A percentile compares a stretch with the other conserved stretches of the same genome.
Evolutionary conservation across 2,888 invertebrate genomes (phyloP).

Genomic region (Quadriops clusia): DNA sequence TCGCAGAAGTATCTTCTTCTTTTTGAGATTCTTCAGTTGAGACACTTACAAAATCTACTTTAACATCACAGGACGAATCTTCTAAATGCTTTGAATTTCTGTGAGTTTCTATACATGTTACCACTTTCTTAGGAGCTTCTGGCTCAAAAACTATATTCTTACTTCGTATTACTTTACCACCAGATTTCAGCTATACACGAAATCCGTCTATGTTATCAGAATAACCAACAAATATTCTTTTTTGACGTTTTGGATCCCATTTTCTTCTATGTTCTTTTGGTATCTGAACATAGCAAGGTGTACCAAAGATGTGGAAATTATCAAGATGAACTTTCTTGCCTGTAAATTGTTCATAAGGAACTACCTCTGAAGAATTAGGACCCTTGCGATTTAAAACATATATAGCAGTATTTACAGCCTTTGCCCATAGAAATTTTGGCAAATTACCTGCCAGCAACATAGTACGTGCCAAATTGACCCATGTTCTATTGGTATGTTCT

Average conservation of each 20-base stretch:
- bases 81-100: too few species aligned
- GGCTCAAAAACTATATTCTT: constrained; percentile 4
- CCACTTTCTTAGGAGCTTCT: too few species aligned
- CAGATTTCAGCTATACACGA: too few species aligned
- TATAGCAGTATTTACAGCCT: constrained; percentile 1
- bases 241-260: constrained; percentile 4
- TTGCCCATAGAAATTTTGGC: constrained; percentile 3
- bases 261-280: constrained; percentile 7
- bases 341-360: too few species aligned
- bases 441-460: constrained; percentile 3
- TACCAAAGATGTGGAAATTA: constrained; percentile 3
- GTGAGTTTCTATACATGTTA: background rate
- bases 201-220: constrained; percentile 1
- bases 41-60: too few species aligned
- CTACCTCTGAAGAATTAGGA: background rate
- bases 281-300: constrained; percentile 3
- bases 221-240: constrained; percentile 6
- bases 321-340: background rate
- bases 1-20: too few species aligned
- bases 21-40: too few species aligned
- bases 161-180: too few species aligned
- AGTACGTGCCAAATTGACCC: constrained; percentile 1
- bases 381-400: constrained; percentile 3
- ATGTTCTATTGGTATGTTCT: background rate
- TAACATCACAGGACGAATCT: too few species aligned